These are phyloP conservation scores for Orius insidiosus DNA, from an alignment of 1,140 invertebrate genomes.

Conservation along the genomic window DNA sequence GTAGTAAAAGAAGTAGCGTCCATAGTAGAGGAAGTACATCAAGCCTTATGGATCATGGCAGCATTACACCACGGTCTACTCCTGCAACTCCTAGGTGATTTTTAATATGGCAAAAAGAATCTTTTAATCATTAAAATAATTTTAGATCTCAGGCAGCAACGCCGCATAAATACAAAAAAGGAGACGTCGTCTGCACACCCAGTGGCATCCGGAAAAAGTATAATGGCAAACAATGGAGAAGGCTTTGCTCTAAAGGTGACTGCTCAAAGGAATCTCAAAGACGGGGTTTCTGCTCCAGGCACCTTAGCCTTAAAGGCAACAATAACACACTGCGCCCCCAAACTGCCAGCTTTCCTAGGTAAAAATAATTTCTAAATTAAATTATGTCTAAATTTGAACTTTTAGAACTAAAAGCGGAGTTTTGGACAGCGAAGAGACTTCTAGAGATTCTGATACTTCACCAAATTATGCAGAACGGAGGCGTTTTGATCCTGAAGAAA, in stretches of 20 bases:
- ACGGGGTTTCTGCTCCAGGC: slow-evolving; percentile 86
- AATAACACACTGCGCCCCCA: slow-evolving; percentile 32
- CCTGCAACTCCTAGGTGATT: slow-evolving; percentile 65
- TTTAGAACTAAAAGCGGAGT: slow-evolving; percentile 27
- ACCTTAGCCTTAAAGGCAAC: slow-evolving; percentile 69
- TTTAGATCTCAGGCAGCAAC: slow-evolving; percentile 74
- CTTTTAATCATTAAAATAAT: slow-evolving; percentile 5
- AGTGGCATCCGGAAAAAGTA: slow-evolving; percentile 97
- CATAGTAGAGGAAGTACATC: slow-evolving; percentile 77
- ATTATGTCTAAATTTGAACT: background rate
- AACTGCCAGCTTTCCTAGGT: slow-evolving; percentile 32
- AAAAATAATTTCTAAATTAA: slow-evolving; percentile 13
- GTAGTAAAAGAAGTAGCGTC: slow-evolving; percentile 75
- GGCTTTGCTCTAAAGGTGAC: slow-evolving; percentile 84
- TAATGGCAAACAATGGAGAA: slow-evolving; percentile 97
- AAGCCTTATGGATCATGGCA: slow-evolving; percentile 59
- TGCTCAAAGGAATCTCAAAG: slow-evolving; percentile 98
- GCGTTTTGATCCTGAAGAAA: slow-evolving; percentile 80
- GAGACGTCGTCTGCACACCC: slow-evolving; percentile 89
- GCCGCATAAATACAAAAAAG: slow-evolving; percentile 95
- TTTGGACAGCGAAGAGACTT: slow-evolving; percentile 74
- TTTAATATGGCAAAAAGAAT: background rate
- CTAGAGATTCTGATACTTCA: slow-evolving; percentile 72
- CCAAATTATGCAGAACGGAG: slow-evolving; percentile 53
- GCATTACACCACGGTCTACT: slow-evolving; percentile 69